These are phyloP conservation scores for Wasmannia auropunctata DNA, from an alignment of 1,140 invertebrate genomes.

Conservation along the genomic window DNA sequence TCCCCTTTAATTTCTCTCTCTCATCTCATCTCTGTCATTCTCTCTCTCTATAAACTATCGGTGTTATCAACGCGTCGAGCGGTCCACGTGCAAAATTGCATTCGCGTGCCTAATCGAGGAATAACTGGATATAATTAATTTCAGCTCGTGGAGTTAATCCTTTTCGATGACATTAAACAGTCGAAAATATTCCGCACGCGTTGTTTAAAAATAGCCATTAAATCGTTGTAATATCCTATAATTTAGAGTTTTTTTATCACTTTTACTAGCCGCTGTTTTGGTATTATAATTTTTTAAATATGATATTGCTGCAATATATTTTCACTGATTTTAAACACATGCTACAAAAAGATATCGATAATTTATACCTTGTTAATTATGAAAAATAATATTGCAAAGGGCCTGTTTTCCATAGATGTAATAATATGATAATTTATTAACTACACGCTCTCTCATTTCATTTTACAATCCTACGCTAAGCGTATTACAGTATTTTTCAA, in stretches of 20 bases:
- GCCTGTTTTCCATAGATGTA: neutral
- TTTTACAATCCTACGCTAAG: neutral
- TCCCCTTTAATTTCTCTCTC: neutral
- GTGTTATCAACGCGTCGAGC: slow-evolving; percentile 18
- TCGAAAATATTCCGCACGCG: neutral
- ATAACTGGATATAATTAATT: slow-evolving; percentile 55
- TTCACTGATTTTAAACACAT: neutral
- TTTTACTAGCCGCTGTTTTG: slow-evolving; percentile 1
- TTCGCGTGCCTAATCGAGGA: slow-evolving; percentile 43
- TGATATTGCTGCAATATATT: neutral
- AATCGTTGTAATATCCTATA: slow-evolving; percentile 4
- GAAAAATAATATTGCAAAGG: neutral
- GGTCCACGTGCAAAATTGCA: slow-evolving; percentile 16
- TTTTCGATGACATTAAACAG: slow-evolving; percentile 7
- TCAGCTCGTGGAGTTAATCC: slow-evolving; percentile 20
- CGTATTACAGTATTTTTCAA: neutral
- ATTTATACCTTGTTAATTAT: neutral
- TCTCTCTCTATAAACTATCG: slow-evolving; percentile 21
- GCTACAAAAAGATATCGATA: neutral
- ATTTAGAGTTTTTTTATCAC: neutral
- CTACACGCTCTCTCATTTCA: neutral
- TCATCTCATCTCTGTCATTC: neutral
- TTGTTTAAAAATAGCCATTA: slow-evolving; percentile 10
- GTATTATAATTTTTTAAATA: neutral
- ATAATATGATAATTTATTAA: neutral